Evolutionary conservation across 1,140 invertebrate species (phyloP).

Genomic region (Meloidogyne chitwoodi): DNA sequence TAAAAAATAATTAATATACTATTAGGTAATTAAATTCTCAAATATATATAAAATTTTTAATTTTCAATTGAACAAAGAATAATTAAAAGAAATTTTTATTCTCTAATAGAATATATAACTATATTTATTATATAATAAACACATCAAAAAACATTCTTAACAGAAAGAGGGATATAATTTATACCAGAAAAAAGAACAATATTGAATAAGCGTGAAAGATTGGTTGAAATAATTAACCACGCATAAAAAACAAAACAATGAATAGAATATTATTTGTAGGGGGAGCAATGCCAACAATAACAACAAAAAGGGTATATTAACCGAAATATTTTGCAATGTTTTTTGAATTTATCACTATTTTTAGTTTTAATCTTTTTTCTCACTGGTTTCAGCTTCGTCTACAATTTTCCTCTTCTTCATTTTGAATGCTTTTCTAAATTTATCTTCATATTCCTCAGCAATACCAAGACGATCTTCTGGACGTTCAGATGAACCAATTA

Average conservation of each 20-base stretch:
- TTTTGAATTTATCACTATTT: neutral
- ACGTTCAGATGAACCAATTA: neutral
- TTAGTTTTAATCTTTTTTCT: neutral
- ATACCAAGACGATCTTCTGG: neutral
- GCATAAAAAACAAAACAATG: no score
- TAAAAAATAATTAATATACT: neutral
- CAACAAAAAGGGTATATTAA: no score
- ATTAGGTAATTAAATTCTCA: neutral
- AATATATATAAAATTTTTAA: neutral
- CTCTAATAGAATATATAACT: neutral
- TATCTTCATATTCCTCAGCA: constrained; percentile 8
- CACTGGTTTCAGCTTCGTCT: neutral
- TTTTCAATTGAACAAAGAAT: neutral
- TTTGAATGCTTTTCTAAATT: constrained; percentile 13
- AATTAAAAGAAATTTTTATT: neutral
- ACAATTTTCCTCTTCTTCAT: constrained; percentile 7
- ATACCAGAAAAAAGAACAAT: no score
- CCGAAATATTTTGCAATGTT: no score
- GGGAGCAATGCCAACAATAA: no score
- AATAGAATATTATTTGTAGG: no score
- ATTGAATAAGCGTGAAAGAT: no score
- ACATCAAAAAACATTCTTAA: neutral
- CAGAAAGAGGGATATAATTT: neutral
- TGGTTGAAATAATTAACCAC: no score
- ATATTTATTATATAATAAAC: neutral